These are phyloP conservation scores for Drosophila oshimai DNA, from an alignment of 1,140 invertebrate species.

Conservation along the genomic window DNA sequence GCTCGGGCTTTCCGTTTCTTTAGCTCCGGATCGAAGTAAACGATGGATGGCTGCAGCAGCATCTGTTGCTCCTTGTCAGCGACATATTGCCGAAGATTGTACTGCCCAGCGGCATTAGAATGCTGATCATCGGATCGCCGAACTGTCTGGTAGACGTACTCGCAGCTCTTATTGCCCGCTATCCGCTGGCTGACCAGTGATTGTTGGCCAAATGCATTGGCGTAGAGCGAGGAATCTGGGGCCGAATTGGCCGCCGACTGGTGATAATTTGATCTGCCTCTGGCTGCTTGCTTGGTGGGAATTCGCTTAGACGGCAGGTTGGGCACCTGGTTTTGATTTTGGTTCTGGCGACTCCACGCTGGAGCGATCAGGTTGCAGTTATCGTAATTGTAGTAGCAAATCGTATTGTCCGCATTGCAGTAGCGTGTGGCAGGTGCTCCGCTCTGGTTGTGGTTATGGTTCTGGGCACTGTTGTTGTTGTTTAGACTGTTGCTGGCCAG, in stretches of 20 bases:
- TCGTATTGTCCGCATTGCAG: conserved; percentile 53
- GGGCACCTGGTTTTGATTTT: conserved; percentile 17
- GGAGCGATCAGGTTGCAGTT: conserved; percentile 16
- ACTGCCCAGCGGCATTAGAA: conserved; percentile 8
- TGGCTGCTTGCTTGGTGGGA: conserved; percentile 21
- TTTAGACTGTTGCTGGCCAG: conserved; percentile 31
- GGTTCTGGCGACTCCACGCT: conserved; percentile 22
- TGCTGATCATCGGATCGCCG: conserved; percentile 17
- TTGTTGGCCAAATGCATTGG: conserved; percentile 21
- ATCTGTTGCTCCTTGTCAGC: conserved; percentile 21
- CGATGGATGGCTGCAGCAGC: background rate
- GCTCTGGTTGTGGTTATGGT: conserved; percentile 6
- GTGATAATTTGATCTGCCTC: conserved; percentile 19
- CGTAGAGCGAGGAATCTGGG: conserved; percentile 16
- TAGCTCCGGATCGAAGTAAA: conserved; percentile 27
- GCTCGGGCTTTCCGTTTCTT: conserved; percentile 42
- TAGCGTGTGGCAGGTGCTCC: conserved; percentile 26
- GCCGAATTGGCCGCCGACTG: conserved; percentile 16
- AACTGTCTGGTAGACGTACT: conserved; percentile 27
- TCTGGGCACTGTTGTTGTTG: conserved; percentile 46
- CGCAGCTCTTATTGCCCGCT: conserved; percentile 24
- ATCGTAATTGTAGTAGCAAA: conserved; percentile 58
- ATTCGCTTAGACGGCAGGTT: conserved; percentile 28
- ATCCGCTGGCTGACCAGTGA: background rate
- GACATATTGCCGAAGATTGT: conserved; percentile 6